These are phyloP conservation scores for Anoplopoma fimbria DNA, from an alignment of 2,113 vertebrate species.

Conservation along the genomic window DNA sequence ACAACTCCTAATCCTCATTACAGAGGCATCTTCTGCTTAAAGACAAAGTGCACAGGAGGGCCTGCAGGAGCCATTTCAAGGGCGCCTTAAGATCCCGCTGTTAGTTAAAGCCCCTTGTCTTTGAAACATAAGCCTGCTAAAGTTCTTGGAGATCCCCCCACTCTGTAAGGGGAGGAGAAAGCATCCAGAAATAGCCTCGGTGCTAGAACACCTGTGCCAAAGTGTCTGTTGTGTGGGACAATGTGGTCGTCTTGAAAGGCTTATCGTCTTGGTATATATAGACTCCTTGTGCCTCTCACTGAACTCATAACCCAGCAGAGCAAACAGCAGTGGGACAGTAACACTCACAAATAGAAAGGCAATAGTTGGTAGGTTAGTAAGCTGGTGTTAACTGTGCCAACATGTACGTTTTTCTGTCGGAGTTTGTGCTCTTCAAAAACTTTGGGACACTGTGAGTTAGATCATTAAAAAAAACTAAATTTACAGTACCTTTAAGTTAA, in stretches of 20 bases:
- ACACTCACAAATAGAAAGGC: not conserved
- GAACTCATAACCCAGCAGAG: conserved; percentile 27
- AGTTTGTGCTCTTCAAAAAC: not conserved
- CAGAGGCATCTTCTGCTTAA: conserved; percentile 70
- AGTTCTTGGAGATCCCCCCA: conserved; percentile 72
- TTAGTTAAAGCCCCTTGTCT: conserved; percentile 80
- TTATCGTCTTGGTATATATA: conserved; percentile 70
- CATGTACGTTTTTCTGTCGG: not conserved
- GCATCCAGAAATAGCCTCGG: conserved; percentile 68
- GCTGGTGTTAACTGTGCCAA: not conserved
- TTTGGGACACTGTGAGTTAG: not conserved
- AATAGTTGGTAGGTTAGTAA: not conserved
- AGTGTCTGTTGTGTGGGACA: conserved; percentile 78
- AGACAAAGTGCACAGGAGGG: conserved; percentile 70
- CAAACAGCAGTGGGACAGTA: conserved; percentile 33
- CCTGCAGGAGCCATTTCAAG: conserved; percentile 75
- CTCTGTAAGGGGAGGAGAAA: conserved; percentile 72
- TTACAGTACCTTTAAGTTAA: not conserved
- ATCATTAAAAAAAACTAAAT: not conserved
- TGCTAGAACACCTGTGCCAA: conserved; percentile 73
- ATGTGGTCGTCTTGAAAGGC: conserved; percentile 67
- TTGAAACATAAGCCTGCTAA: conserved; percentile 80
- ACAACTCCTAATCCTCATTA: conserved; percentile 70
- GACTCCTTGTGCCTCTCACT: conserved; percentile 50
- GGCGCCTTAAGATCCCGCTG: conserved; percentile 76